Evolutionary conservation across 2,797 vertebrate species (phyloP), one percentile per base, ranked within the genome.

Genomic region (Siniperca obscura): DNA sequence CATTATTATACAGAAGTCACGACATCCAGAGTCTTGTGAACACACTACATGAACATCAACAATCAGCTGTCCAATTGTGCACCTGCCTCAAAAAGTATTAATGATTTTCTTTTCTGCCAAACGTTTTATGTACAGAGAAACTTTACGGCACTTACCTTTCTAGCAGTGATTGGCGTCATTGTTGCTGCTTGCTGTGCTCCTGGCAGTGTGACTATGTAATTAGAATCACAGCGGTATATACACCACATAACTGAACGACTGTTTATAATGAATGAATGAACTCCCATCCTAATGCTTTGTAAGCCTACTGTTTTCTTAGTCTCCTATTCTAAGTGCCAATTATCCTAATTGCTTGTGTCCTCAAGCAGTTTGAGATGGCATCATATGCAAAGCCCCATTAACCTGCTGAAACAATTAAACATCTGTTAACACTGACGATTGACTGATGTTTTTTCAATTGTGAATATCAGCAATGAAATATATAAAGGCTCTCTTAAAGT

Each of bases 261-360:
- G 21, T 46, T 55, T 13, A 61, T 50, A 16, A 34, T 65, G 4
- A 74, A 25, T 27, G 16, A 52, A 67, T 21, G 61, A 52, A 46
- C 44, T 74, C 34, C 6, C 13, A 38, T 38, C 36, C 25, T 10
- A 44, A 27, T 59, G 17, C 25, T 44, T 11, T 14, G 11, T 69
- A 55, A 74, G 46, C 57, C 10, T 11, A 19, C 55, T 34, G 38
- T 75, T 72, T 53, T 61, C 46, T 10, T 60, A 40, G 25, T 59
- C 8, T 36, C n/a, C 13, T 40, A 3, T 60, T 53, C 57, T 60
- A 40, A 71, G 71, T 34, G n/a, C n/a, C 44, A 55, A 25, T 74
- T 22, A 78, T 52, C 56, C 55, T 64, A 55, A 55, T 59, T 42
- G 55, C 11, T 62, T 81, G 19, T 64, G 50, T 38, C 21, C 30